These are phyloP conservation scores for Poeciliopsis paucimaculata DNA, from an alignment of 2,797 vertebrate species.

Conservation along the genomic window DNA sequence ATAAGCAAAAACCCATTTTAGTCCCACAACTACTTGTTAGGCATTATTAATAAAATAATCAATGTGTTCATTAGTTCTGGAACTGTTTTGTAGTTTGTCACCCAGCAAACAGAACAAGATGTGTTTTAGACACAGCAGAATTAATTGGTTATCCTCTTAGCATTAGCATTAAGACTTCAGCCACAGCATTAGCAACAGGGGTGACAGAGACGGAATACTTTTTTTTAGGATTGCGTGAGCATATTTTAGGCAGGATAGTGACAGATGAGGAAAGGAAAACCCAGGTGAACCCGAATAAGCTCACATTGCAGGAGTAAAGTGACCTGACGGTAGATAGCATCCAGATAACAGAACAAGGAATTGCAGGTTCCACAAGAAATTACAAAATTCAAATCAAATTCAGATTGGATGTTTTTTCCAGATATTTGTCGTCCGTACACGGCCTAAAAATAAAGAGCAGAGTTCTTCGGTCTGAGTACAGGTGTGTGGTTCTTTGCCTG, in stretches of 20 bases:
- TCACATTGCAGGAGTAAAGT: background rate
- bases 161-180: no score
- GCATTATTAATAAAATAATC: no score
- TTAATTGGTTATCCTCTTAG: no score
- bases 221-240: no score
- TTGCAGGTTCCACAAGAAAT: background rate
- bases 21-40: no score
- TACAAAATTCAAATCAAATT: background rate
- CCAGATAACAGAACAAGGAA: background rate
- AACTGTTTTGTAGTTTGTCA: no score
- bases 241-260: background rate
- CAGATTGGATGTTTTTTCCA: background rate
- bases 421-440: background rate
- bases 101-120: no score
- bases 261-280: background rate
- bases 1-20: no score
- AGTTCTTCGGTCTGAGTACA: background rate
- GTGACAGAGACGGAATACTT: no score
- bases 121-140: no score
- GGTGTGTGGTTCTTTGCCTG: background rate
- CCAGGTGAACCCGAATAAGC: background rate
- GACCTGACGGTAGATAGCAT: background rate
- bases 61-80: no score
- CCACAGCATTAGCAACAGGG: no score
- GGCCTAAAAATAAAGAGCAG: background rate